Base-by-base conservation (phyloP, 1,140 invertebrate genomes). In the Dreissena polymorpha region DNA sequence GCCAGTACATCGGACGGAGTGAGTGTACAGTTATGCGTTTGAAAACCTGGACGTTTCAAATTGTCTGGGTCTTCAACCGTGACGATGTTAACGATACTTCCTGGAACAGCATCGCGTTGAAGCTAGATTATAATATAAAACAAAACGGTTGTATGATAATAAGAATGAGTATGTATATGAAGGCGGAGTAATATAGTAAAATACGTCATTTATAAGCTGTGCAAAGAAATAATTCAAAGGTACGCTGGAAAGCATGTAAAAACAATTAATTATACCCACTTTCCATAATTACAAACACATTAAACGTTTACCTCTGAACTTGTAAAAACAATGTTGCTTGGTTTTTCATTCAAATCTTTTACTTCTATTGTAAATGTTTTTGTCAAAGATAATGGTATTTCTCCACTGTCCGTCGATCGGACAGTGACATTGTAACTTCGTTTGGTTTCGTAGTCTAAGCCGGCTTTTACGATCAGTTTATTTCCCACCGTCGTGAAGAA, bases 51-150 rank as follows among this genome's bases (percentile, higher is more conserved):
- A 2, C 74, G 39, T 6, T 82, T 85, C 10, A 53, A 69, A 63
- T 90, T 90, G 63, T 90, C 89, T 21, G 89, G 89, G 74, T 90
- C 89, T 13, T n/a, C 70, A 1, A 90, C 86, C 10, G 65, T 60
- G 2, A 89, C 64, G 23, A 86, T 75, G 21, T 83, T 88, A 12
- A 90, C 85, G 18, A 81, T 74, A 3, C 83, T 77, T 18, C 86
- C 87, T 27, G 64, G 55, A 14, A 14, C 25, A 53, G 88, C 88
- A 60, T 70, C 70, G 51, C 86, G 86, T 49, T 60, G 16, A 60
- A 60, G 2, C 57, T 60, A 39, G 39, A 39, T 39, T 39, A 39
- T 39, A n/a, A n/a, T n/a, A n/a, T n/a, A 39, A 39, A 39, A 39
- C 39, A 39, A 8, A 39, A 2, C 2, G 2, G 39, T 5, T 39